Percentiles rank a stretch among this genome's conserved stretches.
phyloP scores from a whole-genome alignment of 2,113 vertebrate species.

The Microtus ochrogaster region DNA sequence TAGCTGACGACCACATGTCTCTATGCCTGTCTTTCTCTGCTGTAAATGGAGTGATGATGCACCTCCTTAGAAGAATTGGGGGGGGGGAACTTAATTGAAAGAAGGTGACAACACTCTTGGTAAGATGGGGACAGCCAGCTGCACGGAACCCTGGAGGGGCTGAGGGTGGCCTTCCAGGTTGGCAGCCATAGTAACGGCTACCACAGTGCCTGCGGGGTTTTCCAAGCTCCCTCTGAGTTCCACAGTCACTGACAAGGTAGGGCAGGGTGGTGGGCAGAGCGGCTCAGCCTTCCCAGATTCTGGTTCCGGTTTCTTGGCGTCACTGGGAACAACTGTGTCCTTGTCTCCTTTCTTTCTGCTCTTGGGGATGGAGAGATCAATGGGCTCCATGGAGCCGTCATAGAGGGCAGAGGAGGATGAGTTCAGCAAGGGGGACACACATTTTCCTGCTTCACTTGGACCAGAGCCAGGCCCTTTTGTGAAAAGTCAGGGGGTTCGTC shows the following conservation, averaged over 20 bases:
- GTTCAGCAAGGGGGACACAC: constrained; percentile 65
- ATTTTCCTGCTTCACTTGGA: constrained; percentile 91
- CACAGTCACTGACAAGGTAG: constrained; percentile 80
- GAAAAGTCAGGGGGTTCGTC: constrained; percentile 97
- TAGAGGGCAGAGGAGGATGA: constrained; percentile 83
- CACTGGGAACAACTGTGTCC: constrained; percentile 69
- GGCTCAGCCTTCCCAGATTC: constrained; percentile 73
- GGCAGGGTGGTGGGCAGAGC: constrained; percentile 79
- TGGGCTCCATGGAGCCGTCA: constrained; percentile 92
- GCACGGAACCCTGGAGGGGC: constrained; percentile 88
- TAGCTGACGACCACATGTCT: neutral
- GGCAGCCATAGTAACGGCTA: rapidly evolving
- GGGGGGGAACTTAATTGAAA: neutral
- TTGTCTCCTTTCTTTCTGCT: constrained; percentile 87
- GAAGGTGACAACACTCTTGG: neutral
- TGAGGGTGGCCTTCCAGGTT: constrained; percentile 76
- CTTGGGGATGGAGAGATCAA: constrained; percentile 96
- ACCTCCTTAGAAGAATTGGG: neutral
- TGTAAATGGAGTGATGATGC: neutral
- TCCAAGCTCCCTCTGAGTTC: constrained; percentile 84
- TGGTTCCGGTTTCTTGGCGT: constrained; percentile 87
- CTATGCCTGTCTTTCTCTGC: neutral
- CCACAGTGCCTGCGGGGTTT: constrained; percentile 71
- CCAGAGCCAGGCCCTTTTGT: constrained; percentile 87
- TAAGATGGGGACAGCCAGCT: constrained; percentile 89